phyloP scores from a whole-genome alignment of 2,797 vertebrate genomes.

The Eulemur coronatus region DNA sequence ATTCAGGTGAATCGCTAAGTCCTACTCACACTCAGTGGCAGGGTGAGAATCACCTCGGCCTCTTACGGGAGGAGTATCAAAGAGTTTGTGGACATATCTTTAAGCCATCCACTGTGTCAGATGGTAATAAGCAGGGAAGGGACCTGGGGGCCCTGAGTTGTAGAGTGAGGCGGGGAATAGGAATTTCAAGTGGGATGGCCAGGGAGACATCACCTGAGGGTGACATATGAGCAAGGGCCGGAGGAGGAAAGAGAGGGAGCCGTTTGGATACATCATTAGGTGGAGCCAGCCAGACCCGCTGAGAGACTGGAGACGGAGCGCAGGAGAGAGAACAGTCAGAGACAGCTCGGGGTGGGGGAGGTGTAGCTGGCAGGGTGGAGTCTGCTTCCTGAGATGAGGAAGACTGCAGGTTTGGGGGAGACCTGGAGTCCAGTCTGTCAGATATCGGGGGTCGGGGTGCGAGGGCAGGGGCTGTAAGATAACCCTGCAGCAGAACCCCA shows the following conservation, averaged over 20 bases:
- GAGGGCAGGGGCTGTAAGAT: too few relatives aligned
- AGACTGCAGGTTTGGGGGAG: too few relatives aligned
- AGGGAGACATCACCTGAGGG: neutral
- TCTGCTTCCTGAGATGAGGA: neutral
- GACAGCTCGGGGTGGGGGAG: too few relatives aligned
- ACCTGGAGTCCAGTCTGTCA: too few relatives aligned
- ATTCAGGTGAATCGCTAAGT: rapidly evolving
- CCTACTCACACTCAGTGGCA: neutral
- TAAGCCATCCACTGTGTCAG: neutral
- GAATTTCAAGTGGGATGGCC: neutral
- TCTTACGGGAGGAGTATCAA: neutral
- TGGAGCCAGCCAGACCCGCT: rapidly evolving
- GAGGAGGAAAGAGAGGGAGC: neutral
- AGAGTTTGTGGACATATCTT: neutral
- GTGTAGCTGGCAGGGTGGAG: neutral
- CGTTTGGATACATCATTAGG: rapidly evolving
- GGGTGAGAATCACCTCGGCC: neutral
- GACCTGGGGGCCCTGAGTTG: rapidly evolving
- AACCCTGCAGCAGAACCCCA: neutral
- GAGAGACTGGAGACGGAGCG: rapidly evolving
- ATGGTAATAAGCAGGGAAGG: neutral
- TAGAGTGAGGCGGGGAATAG: neutral
- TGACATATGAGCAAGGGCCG: neutral
- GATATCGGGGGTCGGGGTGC: rapidly evolving
- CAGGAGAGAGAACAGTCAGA: neutral